Percentiles rank a stretch among this genome's conserved stretches.
phyloP scores from a whole-genome alignment of 1,140 invertebrate genomes.

The Drosophila repleta region DNA sequence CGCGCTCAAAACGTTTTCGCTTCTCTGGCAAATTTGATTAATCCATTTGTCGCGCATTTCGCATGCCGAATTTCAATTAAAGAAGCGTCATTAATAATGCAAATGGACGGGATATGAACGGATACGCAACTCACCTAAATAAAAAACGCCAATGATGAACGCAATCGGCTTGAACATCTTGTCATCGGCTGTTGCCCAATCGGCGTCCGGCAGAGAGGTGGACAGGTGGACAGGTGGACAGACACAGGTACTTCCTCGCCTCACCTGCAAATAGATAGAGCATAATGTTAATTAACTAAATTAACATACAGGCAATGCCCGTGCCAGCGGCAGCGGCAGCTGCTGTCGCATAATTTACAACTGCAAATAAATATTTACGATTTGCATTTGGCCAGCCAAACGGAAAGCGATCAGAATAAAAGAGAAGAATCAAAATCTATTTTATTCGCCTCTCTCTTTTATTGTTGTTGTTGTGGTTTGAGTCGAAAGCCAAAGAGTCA shows the following conservation, averaged over 20 bases:
- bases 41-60: conserved; percentile 45
- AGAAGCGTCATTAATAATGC: conserved; percentile 57
- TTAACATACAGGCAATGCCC: conserved; percentile 21
- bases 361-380: conserved; percentile 35
- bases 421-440: conserved; percentile 33
- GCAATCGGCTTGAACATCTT: conserved; percentile 73
- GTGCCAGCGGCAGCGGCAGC: background rate
- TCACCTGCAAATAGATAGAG: conserved; percentile 50
- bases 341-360: background rate
- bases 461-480: conserved; percentile 11
- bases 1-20: conserved; percentile 53
- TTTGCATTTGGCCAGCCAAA: conserved; percentile 42
- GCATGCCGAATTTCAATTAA: conserved; percentile 60
- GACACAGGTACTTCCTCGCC: conserved; percentile 11
- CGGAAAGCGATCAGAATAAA: conserved; percentile 27
- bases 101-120: background rate
- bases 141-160: conserved; percentile 75
- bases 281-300: conserved; percentile 66
- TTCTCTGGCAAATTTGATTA: conserved; percentile 64
- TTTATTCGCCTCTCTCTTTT: background rate
- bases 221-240: too few species aligned
- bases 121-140: conserved; percentile 66
- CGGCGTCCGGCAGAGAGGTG: too few species aligned
- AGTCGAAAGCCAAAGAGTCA: conserved; percentile 24
- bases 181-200: conserved; percentile 63